phyloP scores from a whole-genome alignment of 2,888 invertebrate genomes.

The Fabriciana adippe region DNA sequence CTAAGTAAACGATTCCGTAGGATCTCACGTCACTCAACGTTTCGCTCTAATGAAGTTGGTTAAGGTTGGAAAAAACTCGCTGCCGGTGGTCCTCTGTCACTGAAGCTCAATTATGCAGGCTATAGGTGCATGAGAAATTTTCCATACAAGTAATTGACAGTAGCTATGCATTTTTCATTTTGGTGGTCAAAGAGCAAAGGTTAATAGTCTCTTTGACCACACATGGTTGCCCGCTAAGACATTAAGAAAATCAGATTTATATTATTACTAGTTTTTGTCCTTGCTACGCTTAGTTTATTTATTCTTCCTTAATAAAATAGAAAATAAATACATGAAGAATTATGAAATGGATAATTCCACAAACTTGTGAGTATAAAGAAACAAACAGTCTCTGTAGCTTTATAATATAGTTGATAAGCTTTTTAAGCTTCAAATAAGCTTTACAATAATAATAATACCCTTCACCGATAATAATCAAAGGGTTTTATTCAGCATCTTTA shows the following conservation, averaged over 20 bases:
- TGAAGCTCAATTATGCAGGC: slow-evolving; percentile 41
- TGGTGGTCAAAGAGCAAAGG: slow-evolving; percentile 21
- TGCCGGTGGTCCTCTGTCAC: slow-evolving; percentile 66
- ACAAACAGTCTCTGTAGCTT: too few relatives aligned
- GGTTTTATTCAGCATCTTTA: too few relatives aligned
- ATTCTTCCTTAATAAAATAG: too few relatives aligned
- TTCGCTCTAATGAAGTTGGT: slow-evolving; percentile 65
- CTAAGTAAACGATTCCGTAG: slow-evolving; percentile 42
- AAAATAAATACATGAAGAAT: too few relatives aligned
- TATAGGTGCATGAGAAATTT: slow-evolving; percentile 37
- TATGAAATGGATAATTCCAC: too few relatives aligned
- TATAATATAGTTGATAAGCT: too few relatives aligned
- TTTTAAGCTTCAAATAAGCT: too few relatives aligned
- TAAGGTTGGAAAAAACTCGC: slow-evolving; percentile 63
- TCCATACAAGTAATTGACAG: slow-evolving; percentile 36
- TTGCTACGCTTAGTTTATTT: too few relatives aligned
- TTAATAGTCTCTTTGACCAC: slow-evolving; percentile 18
- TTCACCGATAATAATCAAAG: too few relatives aligned
- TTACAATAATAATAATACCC: too few relatives aligned
- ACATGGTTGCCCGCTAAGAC: slow-evolving; percentile 8
- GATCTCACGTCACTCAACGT: slow-evolving; percentile 59
- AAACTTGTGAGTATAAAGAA: too few relatives aligned
- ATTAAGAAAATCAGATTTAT: background rate
- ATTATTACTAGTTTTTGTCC: too few relatives aligned
- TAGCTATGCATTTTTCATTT: slow-evolving; percentile 29